Evolutionary conservation across 2,888 invertebrate species (phyloP), one percentile per base, ranked within the genome.

Genomic region (Augochlorella aurata): DNA sequence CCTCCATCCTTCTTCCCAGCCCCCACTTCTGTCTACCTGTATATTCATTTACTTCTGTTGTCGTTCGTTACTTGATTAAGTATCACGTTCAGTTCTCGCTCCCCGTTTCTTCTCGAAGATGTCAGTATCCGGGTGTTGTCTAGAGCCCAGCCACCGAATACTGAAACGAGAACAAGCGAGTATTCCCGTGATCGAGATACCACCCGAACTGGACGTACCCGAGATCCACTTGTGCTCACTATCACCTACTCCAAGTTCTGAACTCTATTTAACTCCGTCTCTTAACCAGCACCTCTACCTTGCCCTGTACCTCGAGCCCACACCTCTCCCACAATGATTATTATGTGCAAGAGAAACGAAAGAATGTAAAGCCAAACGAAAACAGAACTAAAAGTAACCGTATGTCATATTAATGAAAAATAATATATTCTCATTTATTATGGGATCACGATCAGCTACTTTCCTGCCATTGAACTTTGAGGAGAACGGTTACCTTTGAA

Each of bases 401-500:
- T 82, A 86, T 88, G 89, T 90, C 90, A 90, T 90, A 91, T 91
- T 92, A 90, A 93, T 91, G 92, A 91, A 92, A 91, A 93, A 93
- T 93, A 93, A 93, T 93, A 92, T 93, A 93, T 93, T 93, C 93
- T 94, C 93, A 92, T 94, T 94, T 93, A 93, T 94, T 94, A 93
- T 94, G 93, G 94, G 94, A 93, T 94, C 93, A 92, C 93, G 92
- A 93, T 93, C 93, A 94, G 94, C 92, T 93, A 93, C 94, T 94
- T 94, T 94, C 94, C 93, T 94, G 94, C 92, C 93, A 92, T 93
- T 94, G 93, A 94, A 92, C 94, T 93, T 93, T 94, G 94, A 93
- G 93, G 94, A 94, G 94, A 93, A 93, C 93, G 92, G 93, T 93
- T 94, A 93, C 93, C 94, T 93, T 94, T 94, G 93, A 94, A 94